phyloP scores from a whole-genome alignment of 2,888 invertebrate genomes.

The Dendrolimus pini region DNA sequence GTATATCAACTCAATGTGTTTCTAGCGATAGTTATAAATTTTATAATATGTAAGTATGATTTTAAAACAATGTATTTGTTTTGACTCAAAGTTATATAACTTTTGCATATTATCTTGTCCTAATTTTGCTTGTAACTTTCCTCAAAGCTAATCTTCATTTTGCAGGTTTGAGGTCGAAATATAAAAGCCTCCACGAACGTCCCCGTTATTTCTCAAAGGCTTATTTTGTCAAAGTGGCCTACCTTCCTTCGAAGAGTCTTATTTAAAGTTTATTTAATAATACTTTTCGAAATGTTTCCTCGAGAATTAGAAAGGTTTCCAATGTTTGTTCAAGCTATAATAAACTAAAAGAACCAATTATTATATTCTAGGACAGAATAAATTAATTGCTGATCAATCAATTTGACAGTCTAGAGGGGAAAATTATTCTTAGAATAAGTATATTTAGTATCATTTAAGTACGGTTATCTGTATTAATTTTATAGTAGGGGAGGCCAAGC shows the following conservation, averaged over 20 bases:
- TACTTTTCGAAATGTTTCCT: conserved; percentile 5
- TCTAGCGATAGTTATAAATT: no score
- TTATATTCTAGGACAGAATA: not conserved
- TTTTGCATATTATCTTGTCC: no score
- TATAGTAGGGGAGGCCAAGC: no score
- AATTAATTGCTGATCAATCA: not conserved
- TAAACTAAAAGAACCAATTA: not conserved
- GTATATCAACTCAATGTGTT: no score
- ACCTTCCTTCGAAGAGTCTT: conserved; percentile 6
- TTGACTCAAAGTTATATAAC: no score
- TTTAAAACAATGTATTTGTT: no score
- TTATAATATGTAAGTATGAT: no score
- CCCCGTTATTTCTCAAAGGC: conserved; percentile 12
- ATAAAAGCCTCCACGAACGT: not conserved
- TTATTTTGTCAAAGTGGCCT: conserved; percentile 16
- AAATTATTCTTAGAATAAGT: no score
- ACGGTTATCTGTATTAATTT: no score
- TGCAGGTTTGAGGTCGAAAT: not conserved
- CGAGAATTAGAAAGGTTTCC: not conserved
- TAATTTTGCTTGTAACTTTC: no score
- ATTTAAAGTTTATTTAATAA: conserved; percentile 9
- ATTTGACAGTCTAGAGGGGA: no score
- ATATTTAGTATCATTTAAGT: no score
- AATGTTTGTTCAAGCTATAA: not conserved
- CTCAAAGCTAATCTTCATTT: conserved; percentile 2